phyloP scores from a whole-genome alignment of 2,888 invertebrate species.

The Euspilapteryx auroguttella region DNA sequence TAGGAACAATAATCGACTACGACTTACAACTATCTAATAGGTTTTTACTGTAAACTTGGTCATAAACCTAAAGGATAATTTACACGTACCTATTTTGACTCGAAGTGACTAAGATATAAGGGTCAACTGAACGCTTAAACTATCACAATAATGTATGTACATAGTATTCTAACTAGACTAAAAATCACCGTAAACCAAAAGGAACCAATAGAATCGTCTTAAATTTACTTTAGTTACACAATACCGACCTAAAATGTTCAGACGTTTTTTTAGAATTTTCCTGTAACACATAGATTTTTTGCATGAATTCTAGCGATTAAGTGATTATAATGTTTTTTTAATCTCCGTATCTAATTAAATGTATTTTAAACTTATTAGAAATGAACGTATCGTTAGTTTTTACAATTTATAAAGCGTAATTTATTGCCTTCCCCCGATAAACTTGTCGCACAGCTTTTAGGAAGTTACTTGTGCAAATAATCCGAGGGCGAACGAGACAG shows the following conservation, averaged over 20 bases:
- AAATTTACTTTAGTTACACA: neutral
- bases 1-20: slow-evolving; percentile 41
- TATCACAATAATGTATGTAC: slow-evolving; percentile 32
- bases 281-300: too few species aligned
- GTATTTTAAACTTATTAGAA: too few species aligned
- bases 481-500: too few species aligned
- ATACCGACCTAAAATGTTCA: too few species aligned
- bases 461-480: too few species aligned
- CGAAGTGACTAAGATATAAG: slow-evolving; percentile 56
- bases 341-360: too few species aligned
- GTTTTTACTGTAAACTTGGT: slow-evolving; percentile 1
- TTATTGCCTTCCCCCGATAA: slow-evolving; percentile 71
- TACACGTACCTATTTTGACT: slow-evolving; percentile 45
- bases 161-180: slow-evolving; percentile 20
- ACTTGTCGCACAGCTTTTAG: slow-evolving; percentile 20
- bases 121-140: slow-evolving; percentile 37
- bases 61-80: slow-evolving; percentile 1
- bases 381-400: too few species aligned
- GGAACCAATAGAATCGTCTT: slow-evolving; percentile 24
- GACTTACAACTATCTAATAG: slow-evolving; percentile 3
- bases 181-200: slow-evolving; percentile 16
- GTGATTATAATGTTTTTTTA: too few species aligned
- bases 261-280: too few species aligned
- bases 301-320: too few species aligned
- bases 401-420: slow-evolving; percentile 66